A percentile compares a stretch with the other conserved stretches of the same genome.
These are phyloP conservation scores for Drosophila lowei DNA, from an alignment of 1,140 invertebrate species.

Conservation along the genomic window DNA sequence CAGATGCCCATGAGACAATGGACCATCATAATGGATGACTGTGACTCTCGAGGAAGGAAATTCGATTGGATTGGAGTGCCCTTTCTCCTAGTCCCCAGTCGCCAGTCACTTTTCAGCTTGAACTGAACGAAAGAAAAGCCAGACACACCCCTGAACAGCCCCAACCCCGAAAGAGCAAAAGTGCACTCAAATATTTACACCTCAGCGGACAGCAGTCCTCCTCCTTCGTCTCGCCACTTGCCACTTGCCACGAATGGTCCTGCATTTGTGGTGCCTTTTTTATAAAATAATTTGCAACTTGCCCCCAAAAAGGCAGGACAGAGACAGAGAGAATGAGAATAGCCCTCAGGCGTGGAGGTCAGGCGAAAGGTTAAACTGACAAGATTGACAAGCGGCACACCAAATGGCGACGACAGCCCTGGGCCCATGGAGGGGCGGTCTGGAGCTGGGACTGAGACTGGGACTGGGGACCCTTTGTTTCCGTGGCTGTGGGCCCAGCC, in stretches of 20 bases:
- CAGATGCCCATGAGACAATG: conserved; percentile 38
- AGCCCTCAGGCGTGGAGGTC: conserved; percentile 54
- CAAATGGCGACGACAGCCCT: conserved; percentile 40
- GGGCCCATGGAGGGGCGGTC: conserved; percentile 4
- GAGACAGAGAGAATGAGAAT: conserved; percentile 16
- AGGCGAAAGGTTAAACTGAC: conserved; percentile 78
- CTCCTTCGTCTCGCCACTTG: conserved; percentile 2
- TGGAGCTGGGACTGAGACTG: conserved; percentile 10
- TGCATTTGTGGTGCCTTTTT: conserved; percentile 1
- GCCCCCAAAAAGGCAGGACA: conserved; percentile 1
- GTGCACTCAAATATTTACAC: conserved; percentile 41
- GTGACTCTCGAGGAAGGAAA: not conserved
- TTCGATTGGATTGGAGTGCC: not conserved
- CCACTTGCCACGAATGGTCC: not conserved
- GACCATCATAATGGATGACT: conserved; percentile 25
- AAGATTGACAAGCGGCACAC: conserved; percentile 67
- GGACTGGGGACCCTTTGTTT: conserved; percentile 46
- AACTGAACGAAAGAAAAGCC: not conserved
- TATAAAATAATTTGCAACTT: conserved; percentile 20
- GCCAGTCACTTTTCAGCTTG: too few species aligned
- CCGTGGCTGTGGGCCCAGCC: conserved; percentile 7
- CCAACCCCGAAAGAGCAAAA: conserved; percentile 1
- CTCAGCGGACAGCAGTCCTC: conserved; percentile 19
- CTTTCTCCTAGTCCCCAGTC: not conserved
- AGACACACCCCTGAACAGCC: not conserved